Base-by-base conservation (phyloP, 2,113 vertebrate species). In the Cisticola juncidis region DNA sequence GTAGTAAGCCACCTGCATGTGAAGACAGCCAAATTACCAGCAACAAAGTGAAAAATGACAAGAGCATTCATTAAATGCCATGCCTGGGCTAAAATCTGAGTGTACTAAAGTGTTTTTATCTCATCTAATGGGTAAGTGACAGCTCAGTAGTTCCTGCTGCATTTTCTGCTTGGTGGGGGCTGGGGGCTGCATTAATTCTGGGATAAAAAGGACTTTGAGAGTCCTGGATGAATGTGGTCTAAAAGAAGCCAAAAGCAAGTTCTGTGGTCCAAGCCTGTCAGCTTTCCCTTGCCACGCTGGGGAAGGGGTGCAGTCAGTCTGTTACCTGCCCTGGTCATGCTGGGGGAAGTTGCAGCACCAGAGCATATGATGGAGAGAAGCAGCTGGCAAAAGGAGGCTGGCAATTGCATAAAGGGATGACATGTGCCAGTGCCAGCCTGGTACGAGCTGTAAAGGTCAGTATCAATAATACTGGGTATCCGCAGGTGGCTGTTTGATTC, bases 1-100 rank as follows among this genome's bases (percentile, higher is more conserved):
- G 81, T 76, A 94, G 78, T 38, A 54, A 97, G 93, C 94, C 95
- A 95, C 95, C 96, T 96, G 93, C 94, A 62, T 17, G 79, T 5
- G 5, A 94, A 85, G 94, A 95, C 94, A 95, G 95, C 96, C 95
- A 96, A 97, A 97, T 97, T 95, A 95, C 90, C 74, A 96, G 86
- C 73, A 94, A 84, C 91, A 88, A 95, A 95, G 95, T 74, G 80
- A 96, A 94, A 97, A 97, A 94, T 92, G 95, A 97, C 96, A 97
- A 95, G 91, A 94, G 91, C 81, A 96, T 97, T 97, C 96, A 97
- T 97, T 95, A 96, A 94, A 79, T 81, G 77, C 96, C 56, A 71
- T 84, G 92, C 92, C 61, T 84, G 91, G 91, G 42, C 83, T 86
- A 88, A 80, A 88, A 90, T 93, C 88, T 83, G 94, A 93, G 88